phyloP scores from a whole-genome alignment of 2,113 vertebrate genomes.

The Scomber japonicus region DNA sequence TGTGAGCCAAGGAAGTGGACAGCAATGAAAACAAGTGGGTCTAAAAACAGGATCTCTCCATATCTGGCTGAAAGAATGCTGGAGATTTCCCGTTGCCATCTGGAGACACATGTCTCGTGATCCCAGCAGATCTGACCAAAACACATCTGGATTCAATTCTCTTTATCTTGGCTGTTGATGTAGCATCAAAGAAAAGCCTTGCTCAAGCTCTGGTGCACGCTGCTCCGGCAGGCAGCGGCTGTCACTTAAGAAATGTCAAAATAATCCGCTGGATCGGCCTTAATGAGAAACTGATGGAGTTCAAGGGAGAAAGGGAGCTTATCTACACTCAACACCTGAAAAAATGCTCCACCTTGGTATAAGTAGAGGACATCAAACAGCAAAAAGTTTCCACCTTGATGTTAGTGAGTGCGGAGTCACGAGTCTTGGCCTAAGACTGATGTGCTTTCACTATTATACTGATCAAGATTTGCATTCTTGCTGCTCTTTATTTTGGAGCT shows the following conservation, averaged over 20 bases:
- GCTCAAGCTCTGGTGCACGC: slow-evolving; percentile 15
- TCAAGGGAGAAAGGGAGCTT: slow-evolving; percentile 34
- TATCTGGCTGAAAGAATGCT: slow-evolving; percentile 31
- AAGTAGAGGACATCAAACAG: slow-evolving; percentile 44
- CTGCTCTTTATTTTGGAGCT: slow-evolving; percentile 6
- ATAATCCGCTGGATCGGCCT: slow-evolving; percentile 47
- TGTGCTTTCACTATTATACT: not conserved
- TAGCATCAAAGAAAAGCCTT: slow-evolving; percentile 63
- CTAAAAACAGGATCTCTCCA: slow-evolving; percentile 48
- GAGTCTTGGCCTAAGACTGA: not conserved
- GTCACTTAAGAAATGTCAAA: slow-evolving; percentile 52
- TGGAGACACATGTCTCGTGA: slow-evolving; percentile 68
- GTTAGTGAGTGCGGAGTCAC: not conserved
- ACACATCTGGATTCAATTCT: slow-evolving; percentile 70
- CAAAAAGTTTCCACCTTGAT: not conserved
- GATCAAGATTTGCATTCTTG: not conserved
- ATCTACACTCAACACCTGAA: slow-evolving; percentile 5
- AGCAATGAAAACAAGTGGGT: slow-evolving; percentile 64
- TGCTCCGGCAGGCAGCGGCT: slow-evolving; percentile 36
- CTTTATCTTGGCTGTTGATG: slow-evolving; percentile 57
- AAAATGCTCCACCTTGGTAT: not conserved
- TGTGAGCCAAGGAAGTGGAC: slow-evolving; percentile 66
- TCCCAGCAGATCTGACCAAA: slow-evolving; percentile 41
- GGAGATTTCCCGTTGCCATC: slow-evolving; percentile 59
- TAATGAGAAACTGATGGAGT: slow-evolving; percentile 61